phyloP scores from a whole-genome alignment of 2,113 vertebrate genomes.

The Hydrochoerus hydrochaeris region DNA sequence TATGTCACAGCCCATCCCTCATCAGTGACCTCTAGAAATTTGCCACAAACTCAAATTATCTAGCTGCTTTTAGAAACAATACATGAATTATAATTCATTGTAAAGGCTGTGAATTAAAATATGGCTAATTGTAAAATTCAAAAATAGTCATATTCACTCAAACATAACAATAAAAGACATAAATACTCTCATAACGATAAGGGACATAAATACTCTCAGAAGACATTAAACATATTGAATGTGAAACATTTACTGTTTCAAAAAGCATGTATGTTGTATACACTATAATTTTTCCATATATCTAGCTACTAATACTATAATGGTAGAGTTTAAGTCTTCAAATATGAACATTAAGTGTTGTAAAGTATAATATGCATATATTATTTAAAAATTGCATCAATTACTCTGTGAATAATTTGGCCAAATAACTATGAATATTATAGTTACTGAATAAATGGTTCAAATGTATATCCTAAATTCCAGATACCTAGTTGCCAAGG shows the following conservation, averaged over 20 bases:
- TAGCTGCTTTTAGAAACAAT: constrained; percentile 35
- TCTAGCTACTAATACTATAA: not conserved
- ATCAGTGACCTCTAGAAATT: not conserved
- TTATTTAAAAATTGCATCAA: not conserved
- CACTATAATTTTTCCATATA: constrained; percentile 46
- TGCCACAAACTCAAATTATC: not conserved
- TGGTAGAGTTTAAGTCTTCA: constrained; percentile 26
- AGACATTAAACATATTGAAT: constrained; percentile 34
- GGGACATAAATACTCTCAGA: no score
- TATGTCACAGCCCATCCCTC: not conserved
- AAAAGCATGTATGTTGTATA: not conserved
- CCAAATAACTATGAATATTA: not conserved
- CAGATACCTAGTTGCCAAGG: constrained; percentile 5
- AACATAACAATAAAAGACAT: constrained; percentile 16
- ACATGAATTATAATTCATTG: constrained; percentile 37
- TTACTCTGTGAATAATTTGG: not conserved
- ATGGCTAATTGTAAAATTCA: constrained; percentile 11
- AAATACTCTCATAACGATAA: constrained; percentile 22
- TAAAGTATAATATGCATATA: constrained; percentile 21
- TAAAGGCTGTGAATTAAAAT: constrained; percentile 57
- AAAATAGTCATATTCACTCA: constrained; percentile 24
- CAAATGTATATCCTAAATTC: not conserved
- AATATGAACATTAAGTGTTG: not conserved
- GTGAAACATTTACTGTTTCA: not conserved
- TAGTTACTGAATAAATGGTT: not conserved